Base-by-base conservation (phyloP, 2,113 vertebrate species). In the Pachycephala philippinensis region DNA sequence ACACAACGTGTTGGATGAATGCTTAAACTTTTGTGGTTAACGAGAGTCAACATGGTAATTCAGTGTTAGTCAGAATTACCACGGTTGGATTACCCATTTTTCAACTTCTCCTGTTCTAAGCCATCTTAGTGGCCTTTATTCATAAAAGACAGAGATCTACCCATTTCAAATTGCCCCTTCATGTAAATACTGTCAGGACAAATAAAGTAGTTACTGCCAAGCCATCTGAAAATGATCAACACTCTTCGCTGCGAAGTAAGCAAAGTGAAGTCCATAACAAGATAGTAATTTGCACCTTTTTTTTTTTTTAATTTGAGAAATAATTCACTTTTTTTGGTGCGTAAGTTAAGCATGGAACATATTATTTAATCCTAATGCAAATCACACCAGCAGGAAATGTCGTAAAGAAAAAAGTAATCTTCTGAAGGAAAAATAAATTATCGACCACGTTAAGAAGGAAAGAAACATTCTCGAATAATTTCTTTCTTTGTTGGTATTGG, bases 381-480 rank as follows among this genome's bases (percentile, higher is more conserved):
- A 98, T 98, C 97, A 98, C 95, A 96, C 96, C 85, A 86, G 90
- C 97, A 97, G 96, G 97, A 98, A 98, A 97, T 97, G 97, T 97
- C 60, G 89, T 97, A 98, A 97, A 98, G 95, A 97, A 97, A 97
- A 97, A 97, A 98, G 91, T 97, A 97, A 98, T 97, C 97, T 97
- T 97, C 95, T 97, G 89, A 97, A 98, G 97, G 97, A 98, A 98
- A 98, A 98, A 98, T 98, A 97, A 98, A 98, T 98, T 97, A 97
- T 98, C 97, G 40, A 94, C 96, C 79, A 96, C 57, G 93, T 98
- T 97, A 97, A 90, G 93, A 92, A 97, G 97, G 97, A 97, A 98
- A 97, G 97, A 97, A 98, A 97, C 95, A 94, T 97, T 97, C 96
- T 95, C 72, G 0, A 97, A 98, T 97, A 95, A 98, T 97, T 97